Evolutionary conservation across 2,888 invertebrate genomes (phyloP), one percentile per base, ranked within the genome.

Genomic region (Conomelus anceps): DNA sequence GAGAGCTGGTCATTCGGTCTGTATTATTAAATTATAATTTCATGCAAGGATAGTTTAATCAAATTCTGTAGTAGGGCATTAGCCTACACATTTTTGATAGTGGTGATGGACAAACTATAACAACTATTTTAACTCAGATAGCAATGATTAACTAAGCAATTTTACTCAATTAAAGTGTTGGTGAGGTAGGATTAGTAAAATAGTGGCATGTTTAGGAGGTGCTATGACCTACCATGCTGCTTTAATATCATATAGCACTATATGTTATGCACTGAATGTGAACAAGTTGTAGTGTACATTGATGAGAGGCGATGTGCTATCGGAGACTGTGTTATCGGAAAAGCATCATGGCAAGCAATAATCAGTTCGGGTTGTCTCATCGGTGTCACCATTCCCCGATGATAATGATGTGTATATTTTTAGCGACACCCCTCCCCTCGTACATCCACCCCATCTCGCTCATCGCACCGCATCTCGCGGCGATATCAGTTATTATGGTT

Each of bases 331-430:
- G 9, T 34, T 34, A 34, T 34, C 34, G 34, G 34, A 34, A 34
- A 34, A 34, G 34, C 34, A 34, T 34, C 34, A 34, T 34, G 34
- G 34, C 34, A 34, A 34, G 34, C 34, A 34, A 34, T 34, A 34
- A 34, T 34, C 34, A 34, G 34, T 34, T 17, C 13, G 34, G 34
- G 34, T 34, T 34, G 34, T 26, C 26, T 26, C 26, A 26, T 26
- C 26, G 26, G 26, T 26, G 26, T 34, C 34, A 34, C 34, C 34
- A 34, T 4, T 34, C 34, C 13, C 34, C 7, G 22, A 86, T 86
- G 86, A 86, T 86, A 86, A 86, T 86, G 86, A 86, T 86, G 86
- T 86, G 86, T 86, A 86, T 86, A 24, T 86, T 86, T 86, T 23
- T 26, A 86, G n/a, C 24, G 86, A 23, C 86, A n/a, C 23, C 86